Conservation (phyloP, 2,888 invertebrate genomes). For the Sycophila texana region DNA sequence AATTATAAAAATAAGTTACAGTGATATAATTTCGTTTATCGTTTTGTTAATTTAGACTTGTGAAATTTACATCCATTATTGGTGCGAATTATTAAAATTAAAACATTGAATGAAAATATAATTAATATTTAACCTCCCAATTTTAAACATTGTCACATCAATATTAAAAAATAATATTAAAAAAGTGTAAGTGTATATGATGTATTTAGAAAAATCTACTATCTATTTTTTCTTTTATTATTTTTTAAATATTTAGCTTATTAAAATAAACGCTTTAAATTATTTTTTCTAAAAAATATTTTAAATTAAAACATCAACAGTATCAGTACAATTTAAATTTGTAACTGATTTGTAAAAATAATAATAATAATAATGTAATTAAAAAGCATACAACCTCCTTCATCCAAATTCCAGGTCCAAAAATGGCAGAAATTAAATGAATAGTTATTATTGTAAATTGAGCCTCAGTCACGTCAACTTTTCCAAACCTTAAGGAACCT, state of each 20-base stretch:
- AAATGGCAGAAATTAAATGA: constrained; percentile 89
- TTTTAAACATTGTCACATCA: no score
- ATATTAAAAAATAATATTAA: not conserved
- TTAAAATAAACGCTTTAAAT: no score
- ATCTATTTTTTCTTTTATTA: constrained; percentile 8
- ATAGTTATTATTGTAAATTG: constrained; percentile 95
- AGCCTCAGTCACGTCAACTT: constrained; percentile 98
- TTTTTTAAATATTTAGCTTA: constrained; percentile 2
- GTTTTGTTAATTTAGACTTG: no score
- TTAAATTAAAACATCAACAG: not conserved
- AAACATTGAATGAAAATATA: no score
- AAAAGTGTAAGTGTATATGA: constrained; percentile 10
- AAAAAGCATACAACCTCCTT: constrained; percentile 79
- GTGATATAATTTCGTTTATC: no score
- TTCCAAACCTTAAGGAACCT: constrained; percentile 91
- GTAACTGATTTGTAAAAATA: not conserved
- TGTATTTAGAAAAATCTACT: constrained; percentile 16
- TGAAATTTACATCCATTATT: no score
- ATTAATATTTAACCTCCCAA: no score
- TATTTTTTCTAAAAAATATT: not conserved
- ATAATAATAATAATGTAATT: constrained; percentile 55
- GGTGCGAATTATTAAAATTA: no score
- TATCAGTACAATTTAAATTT: constrained; percentile 13
- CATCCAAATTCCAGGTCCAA: constrained; percentile 93
- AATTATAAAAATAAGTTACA: no score